These are phyloP conservation scores for Pandemis heparana DNA, from an alignment of 2,888 invertebrate genomes.

Conservation along the genomic window DNA sequence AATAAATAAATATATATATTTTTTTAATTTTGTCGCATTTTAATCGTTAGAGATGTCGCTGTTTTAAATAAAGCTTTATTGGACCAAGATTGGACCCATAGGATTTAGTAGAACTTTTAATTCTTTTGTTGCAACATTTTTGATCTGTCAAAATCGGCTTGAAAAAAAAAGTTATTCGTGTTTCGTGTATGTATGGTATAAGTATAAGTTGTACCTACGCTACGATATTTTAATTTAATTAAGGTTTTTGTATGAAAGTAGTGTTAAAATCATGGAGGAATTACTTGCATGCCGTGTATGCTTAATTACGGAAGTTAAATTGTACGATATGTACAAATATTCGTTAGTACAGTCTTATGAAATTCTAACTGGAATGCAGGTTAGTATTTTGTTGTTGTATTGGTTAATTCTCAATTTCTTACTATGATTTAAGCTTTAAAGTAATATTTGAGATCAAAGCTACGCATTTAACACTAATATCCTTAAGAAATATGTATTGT, in stretches of 20 bases:
- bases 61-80: too few relatives aligned
- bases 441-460: neutral
- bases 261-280: slow-evolving; percentile 54
- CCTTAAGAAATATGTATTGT: neutral
- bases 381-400: slow-evolving; percentile 50
- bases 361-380: slow-evolving; percentile 62
- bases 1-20: too few relatives aligned
- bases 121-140: neutral
- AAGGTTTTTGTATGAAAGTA: slow-evolving; percentile 43
- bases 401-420: slow-evolving; percentile 9
- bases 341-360: slow-evolving; percentile 60
- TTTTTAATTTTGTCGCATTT: too few relatives aligned
- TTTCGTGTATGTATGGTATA: too few relatives aligned
- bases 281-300: slow-evolving; percentile 65
- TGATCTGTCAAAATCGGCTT: slow-evolving; percentile 12
- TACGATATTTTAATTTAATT: slow-evolving; percentile 14
- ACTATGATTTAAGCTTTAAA: neutral
- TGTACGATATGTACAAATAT: slow-evolving; percentile 63
- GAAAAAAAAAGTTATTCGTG: neutral
- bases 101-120: slow-evolving; percentile 5
- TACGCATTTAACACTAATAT: neutral
- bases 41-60: too few relatives aligned
- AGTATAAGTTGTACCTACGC: too few relatives aligned
- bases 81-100: neutral
- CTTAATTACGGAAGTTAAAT: slow-evolving; percentile 64